A percentile compares a stretch with the other conserved stretches of the same genome.
Evolutionary conservation across 1,140 invertebrate species (phyloP).

Genomic region (Drosophila pseudoananassae): DNA sequence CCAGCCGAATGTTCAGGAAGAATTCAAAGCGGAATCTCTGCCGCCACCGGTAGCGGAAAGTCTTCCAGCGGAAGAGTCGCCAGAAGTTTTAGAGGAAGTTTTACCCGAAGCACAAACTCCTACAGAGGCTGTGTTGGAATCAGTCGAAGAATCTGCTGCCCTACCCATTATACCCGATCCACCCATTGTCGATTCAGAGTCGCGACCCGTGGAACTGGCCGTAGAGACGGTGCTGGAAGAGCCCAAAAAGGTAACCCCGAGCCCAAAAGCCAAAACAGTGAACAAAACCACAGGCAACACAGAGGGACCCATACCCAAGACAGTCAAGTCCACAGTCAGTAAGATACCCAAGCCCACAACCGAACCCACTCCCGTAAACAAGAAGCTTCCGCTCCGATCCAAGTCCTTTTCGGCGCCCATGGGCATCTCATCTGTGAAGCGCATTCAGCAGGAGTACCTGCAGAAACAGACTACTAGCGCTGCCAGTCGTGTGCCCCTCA

Average conservation of each 20-base stretch:
- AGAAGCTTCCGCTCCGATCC: constrained; percentile 68
- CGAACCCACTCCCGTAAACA: constrained; percentile 44
- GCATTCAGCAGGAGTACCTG: constrained; percentile 85
- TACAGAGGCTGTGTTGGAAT: constrained; percentile 2
- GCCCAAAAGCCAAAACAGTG: constrained; percentile 25
- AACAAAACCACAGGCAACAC: constrained; percentile 16
- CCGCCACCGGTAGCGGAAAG: constrained; percentile 74
- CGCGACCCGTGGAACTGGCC: constrained; percentile 85
- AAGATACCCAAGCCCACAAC: constrained; percentile 82
- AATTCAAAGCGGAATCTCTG: not conserved
- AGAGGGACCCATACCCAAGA: constrained; percentile 34
- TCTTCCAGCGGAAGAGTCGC: constrained; percentile 58
- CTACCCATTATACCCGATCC: constrained; percentile 49
- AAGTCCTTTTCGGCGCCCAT: constrained; percentile 80
- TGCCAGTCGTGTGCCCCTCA: constrained; percentile 60
- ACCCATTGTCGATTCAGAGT: constrained; percentile 81
- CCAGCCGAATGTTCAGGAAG: not conserved
- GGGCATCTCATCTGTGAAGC: constrained; percentile 84
- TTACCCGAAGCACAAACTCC: not conserved
- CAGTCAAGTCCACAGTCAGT: constrained; percentile 53
- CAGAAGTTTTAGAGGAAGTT: constrained; percentile 3
- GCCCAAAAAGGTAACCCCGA: constrained; percentile 67
- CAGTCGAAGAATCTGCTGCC: constrained; percentile 18
- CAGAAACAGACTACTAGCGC: constrained; percentile 81
- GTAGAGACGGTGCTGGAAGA: constrained; percentile 59